phyloP scores from a whole-genome alignment of 2,797 vertebrate genomes.

The Bovichtus variegatus region DNA sequence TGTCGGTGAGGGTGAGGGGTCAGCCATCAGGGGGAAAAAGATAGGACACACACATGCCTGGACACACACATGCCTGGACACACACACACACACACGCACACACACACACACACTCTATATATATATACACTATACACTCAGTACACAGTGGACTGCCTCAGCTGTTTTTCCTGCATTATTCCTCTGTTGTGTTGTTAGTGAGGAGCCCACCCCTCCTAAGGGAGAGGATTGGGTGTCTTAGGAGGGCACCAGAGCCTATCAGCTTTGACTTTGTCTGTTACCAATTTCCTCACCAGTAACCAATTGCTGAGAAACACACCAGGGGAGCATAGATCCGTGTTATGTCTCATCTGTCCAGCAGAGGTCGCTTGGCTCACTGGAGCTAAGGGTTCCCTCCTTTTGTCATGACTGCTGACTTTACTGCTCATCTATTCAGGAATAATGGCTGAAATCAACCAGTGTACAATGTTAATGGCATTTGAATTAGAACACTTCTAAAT shows the following conservation, averaged over 20 bases:
- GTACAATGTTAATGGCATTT: slow-evolving; percentile 77
- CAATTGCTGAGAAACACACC: slow-evolving; percentile 26
- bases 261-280: slow-evolving; percentile 58
- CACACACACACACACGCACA: not conserved
- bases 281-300: slow-evolving; percentile 41
- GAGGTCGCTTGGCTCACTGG: slow-evolving; percentile 71
- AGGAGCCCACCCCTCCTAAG: slow-evolving; percentile 43
- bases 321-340: slow-evolving; percentile 12
- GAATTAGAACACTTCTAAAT: slow-evolving; percentile 81
- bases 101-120: not conserved
- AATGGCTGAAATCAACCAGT: slow-evolving; percentile 75
- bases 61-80: slow-evolving; percentile 9
- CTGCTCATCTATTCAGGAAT: slow-evolving; percentile 69
- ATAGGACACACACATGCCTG: slow-evolving; percentile 42
- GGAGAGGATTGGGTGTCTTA: slow-evolving; percentile 51
- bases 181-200: slow-evolving; percentile 46
- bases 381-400: slow-evolving; percentile 44
- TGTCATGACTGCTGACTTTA: slow-evolving; percentile 68
- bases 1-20: slow-evolving; percentile 57
- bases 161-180: slow-evolving; percentile 42
- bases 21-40: slow-evolving; percentile 48
- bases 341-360: slow-evolving; percentile 63
- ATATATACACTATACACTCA: slow-evolving; percentile 14
- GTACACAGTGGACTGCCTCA: slow-evolving; percentile 33
- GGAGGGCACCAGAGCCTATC: slow-evolving; percentile 59